Percentiles rank a stretch among this genome's conserved stretches.
phyloP scores from a whole-genome alignment of 2,888 invertebrate genomes.

The Amblyteles armatorius region DNA sequence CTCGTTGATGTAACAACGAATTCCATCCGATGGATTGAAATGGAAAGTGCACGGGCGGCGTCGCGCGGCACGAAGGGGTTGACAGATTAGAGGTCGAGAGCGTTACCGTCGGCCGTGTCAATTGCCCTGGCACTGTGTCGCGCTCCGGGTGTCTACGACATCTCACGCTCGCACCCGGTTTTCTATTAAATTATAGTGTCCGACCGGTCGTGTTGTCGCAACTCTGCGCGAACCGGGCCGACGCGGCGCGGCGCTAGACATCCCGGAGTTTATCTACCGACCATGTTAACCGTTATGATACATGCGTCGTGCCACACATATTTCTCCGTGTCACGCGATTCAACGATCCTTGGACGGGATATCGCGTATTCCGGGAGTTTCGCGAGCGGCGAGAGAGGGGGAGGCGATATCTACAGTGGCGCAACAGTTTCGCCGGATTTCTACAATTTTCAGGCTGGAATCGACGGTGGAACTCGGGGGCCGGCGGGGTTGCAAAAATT shows the following conservation, averaged over 20 bases:
- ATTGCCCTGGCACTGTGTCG: conserved; percentile 16
- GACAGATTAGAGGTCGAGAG: conserved; percentile 25
- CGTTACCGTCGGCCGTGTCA: not conserved
- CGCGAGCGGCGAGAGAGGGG: conserved; percentile 30
- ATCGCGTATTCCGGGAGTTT: conserved; percentile 13
- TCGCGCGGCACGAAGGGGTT: not conserved
- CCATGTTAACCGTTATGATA: conserved; percentile 48
- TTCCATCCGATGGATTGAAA: not conserved
- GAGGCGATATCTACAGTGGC: conserved; percentile 7
- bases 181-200: conserved; percentile 59
- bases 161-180: conserved; percentile 23
- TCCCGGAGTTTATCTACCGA: conserved; percentile 47
- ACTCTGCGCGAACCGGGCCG: conserved; percentile 16
- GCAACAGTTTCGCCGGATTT: conserved; percentile 65
- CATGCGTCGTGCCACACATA: conserved; percentile 47
- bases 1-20: not conserved
- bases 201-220: conserved; percentile 51
- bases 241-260: conserved; percentile 13
- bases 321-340: conserved; percentile 61
- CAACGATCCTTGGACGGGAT: conserved; percentile 27
- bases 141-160: conserved; percentile 41
- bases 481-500: conserved; percentile 64
- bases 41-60: not conserved
- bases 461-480: conserved; percentile 7
- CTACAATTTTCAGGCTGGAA: conserved; percentile 58